phyloP scores from a whole-genome alignment of 2,113 vertebrate genomes.

The Ahaetulla prasina region DNA sequence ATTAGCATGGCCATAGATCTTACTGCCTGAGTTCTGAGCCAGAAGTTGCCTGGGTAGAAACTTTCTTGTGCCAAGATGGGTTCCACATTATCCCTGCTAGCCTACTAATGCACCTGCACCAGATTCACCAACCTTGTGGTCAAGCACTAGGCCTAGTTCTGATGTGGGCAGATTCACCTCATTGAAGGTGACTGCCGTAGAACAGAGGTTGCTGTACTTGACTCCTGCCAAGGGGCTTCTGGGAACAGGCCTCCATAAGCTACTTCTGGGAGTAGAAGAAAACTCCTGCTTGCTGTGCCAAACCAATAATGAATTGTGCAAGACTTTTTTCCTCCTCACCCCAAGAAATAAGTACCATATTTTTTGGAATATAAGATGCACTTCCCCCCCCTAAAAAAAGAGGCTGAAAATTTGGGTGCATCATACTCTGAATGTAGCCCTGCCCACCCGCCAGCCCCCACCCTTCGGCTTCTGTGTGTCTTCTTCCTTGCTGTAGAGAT shows the following conservation, averaged over 20 bases:
- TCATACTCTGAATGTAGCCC: too few relatives aligned
- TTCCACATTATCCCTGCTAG: neutral
- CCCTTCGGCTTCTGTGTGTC: too few relatives aligned
- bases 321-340: neutral
- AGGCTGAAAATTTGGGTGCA: too few relatives aligned
- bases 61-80: neutral
- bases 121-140: neutral
- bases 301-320: neutral
- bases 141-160: neutral
- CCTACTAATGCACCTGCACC: neutral
- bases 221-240: neutral
- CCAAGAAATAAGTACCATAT: neutral
- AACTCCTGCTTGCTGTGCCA: neutral
- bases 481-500: too few relatives aligned
- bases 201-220: neutral
- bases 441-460: too few relatives aligned
- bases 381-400: too few relatives aligned
- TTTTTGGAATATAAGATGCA: too few relatives aligned
- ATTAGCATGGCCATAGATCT: neutral
- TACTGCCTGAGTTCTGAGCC: neutral
- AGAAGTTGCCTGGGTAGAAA: neutral
- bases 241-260: neutral
- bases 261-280: neutral
- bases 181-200: neutral
- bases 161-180: neutral